phyloP scores from a whole-genome alignment of 2,888 invertebrate genomes.

The Cremastobaeus sp. region DNA sequence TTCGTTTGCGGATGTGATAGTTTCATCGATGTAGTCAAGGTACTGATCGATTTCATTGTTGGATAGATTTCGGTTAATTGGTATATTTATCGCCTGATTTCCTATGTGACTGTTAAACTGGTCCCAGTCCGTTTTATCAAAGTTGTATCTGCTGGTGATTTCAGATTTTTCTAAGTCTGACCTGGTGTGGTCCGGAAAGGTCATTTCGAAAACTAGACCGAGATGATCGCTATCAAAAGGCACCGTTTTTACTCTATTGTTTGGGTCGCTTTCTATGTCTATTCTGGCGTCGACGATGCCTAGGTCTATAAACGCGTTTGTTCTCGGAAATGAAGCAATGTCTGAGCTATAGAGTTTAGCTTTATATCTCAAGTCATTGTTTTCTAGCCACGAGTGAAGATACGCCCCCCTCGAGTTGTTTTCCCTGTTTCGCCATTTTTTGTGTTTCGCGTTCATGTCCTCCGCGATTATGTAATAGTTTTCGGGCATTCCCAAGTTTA shows the following conservation, averaged over 20 bases:
- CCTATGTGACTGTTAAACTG: neutral
- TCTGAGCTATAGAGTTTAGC: neutral
- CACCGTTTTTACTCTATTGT: neutral
- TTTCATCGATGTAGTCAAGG: neutral
- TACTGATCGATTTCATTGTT: conserved; percentile 7
- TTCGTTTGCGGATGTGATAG: neutral
- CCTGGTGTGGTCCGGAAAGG: neutral
- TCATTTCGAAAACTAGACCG: neutral
- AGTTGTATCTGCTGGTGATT: neutral
- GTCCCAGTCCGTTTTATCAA: conserved; percentile 14
- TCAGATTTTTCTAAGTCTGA: neutral
- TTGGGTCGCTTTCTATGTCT: too few relatives aligned
- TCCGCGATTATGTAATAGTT: conserved; percentile 45
- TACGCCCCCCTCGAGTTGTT: conserved; percentile 30
- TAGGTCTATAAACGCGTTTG: conserved; percentile 39
- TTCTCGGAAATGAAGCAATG: conserved; percentile 14
- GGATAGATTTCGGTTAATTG: neutral
- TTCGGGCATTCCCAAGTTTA: conserved; percentile 7
- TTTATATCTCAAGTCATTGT: too few relatives aligned
- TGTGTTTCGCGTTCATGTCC: conserved; percentile 43
- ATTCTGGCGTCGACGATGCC: neutral
- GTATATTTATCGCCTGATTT: neutral
- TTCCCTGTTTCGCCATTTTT: neutral
- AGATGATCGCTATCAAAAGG: conserved; percentile 5
- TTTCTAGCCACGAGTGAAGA: conserved; percentile 20